Conservation (phyloP, 2,113 vertebrate genomes). For the Eulemur macaco region DNA sequence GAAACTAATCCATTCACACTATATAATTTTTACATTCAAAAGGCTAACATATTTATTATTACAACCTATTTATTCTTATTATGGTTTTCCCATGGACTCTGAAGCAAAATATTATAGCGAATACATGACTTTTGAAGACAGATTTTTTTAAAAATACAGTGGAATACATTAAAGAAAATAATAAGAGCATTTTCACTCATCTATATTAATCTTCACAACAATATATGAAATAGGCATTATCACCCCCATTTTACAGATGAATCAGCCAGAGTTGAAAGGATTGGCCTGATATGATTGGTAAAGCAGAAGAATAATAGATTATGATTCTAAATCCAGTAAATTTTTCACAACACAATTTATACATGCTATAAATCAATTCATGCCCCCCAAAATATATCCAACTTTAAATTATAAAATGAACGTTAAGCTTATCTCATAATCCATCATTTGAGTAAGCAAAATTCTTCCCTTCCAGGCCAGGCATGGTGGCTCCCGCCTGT, state of each 20-base stretch:
- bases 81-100: not conserved
- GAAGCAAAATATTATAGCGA: not conserved
- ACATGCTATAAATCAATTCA: not conserved
- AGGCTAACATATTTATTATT: not conserved
- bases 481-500: too few relatives aligned
- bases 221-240: not conserved
- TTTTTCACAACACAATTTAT: constrained; percentile 35
- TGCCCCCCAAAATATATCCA: not conserved
- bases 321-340: constrained; percentile 10
- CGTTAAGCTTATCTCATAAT: not conserved
- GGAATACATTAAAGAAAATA: not conserved
- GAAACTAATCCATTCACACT: not conserved
- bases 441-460: not conserved
- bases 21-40: not conserved
- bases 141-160: not conserved
- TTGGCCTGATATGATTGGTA: not conserved
- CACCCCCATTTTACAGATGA: not conserved
- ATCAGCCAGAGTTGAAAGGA: not conserved
- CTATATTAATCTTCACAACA: not conserved
- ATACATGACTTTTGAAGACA: not conserved
- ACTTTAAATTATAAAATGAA: constrained; percentile 32
- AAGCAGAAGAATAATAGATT: not conserved
- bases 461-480: not conserved
- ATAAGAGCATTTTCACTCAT: not conserved
- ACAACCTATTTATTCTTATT: constrained; percentile 22